Base-by-base conservation (phyloP, 2,888 invertebrate species). In the Hirtodrosophila alboralis region DNA sequence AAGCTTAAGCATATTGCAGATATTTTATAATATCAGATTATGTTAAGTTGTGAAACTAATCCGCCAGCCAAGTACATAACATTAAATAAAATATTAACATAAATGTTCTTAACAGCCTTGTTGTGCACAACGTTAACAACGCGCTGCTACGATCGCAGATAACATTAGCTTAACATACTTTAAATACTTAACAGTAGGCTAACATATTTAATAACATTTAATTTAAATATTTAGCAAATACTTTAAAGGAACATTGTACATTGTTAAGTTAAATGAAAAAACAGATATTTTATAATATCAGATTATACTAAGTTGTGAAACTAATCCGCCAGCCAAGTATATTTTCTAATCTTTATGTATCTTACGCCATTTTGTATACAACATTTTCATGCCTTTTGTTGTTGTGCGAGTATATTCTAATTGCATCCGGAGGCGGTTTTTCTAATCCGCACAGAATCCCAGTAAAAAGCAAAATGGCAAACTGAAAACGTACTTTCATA, bases 401-500 rank as follows among this genome's bases (percentile, higher is more conserved):
- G 34, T 53, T 67, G 49, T n/a, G n/a, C n/a, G n/a, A n/a, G n/a
- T n/a, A n/a, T 31, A 43, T 75, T 71, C 71, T 77, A 77, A 77
- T 75, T 74, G 60, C 77, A 71, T 65, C 81, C 81, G 71, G 62
- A 71, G 81, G 75, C 81, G 38, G 12, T 18, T 44, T 67, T 59
- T 34, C 40, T 60, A 62, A 59, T 67, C 56, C 56, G 45, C 75
- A 27, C 38, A 38, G 18, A 18, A 4, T 5, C 18, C 3, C 18
- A 18, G 18, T 18, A 18, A 52, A 66, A 53, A 31, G 44, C 38
- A 51, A 71, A 59, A 58, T 63, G 41, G 38, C 57, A 75, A 76
- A 71, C 77, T 59, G 54, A 64, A 74, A 72, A 60, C 59, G 53
- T 59, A 58, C 57, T 57, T 62, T 40, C 52, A 62, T 65, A 69